These are phyloP conservation scores for Leucopternis melanops DNA, from an alignment of 2,113 vertebrate species.

Conservation along the genomic window DNA sequence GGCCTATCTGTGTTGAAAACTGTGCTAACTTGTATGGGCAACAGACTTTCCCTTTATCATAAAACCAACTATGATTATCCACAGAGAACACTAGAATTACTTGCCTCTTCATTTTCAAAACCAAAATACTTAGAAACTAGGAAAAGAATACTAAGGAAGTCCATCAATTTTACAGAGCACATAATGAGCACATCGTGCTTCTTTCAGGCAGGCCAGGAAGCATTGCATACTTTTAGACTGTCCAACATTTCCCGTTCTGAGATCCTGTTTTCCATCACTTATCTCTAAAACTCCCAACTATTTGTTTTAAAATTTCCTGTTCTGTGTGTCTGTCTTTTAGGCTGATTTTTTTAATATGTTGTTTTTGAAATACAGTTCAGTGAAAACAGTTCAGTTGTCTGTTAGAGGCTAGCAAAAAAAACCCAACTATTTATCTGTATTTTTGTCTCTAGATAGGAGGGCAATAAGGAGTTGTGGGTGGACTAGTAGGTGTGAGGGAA, in stretches of 20 bases:
- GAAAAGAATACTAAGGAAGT: neutral
- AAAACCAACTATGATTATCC: neutral
- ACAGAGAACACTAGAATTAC: neutral
- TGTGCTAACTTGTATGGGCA: neutral
- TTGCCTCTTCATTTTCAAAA: neutral
- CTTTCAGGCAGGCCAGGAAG: neutral
- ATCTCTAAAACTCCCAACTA: neutral
- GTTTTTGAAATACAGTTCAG: neutral
- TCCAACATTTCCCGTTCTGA: slow-evolving; percentile 3
- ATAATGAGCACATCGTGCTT: neutral
- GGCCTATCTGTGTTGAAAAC: neutral
- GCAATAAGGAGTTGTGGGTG: neutral
- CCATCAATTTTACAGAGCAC: neutral
- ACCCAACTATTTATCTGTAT: neutral
- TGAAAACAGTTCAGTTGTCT: neutral
- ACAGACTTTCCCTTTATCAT: neutral
- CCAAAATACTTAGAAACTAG: slow-evolving; percentile 23
- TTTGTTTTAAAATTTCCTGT: slow-evolving; percentile 36
- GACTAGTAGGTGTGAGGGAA: neutral
- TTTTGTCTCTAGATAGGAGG: neutral
- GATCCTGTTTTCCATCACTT: neutral
- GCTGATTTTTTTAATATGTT: neutral
- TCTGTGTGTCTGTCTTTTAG: neutral
- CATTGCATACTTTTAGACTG: neutral
- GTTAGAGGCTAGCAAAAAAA: neutral